Conservation (phyloP, 2,797 vertebrate genomes). For the Channallabes apus region DNA sequence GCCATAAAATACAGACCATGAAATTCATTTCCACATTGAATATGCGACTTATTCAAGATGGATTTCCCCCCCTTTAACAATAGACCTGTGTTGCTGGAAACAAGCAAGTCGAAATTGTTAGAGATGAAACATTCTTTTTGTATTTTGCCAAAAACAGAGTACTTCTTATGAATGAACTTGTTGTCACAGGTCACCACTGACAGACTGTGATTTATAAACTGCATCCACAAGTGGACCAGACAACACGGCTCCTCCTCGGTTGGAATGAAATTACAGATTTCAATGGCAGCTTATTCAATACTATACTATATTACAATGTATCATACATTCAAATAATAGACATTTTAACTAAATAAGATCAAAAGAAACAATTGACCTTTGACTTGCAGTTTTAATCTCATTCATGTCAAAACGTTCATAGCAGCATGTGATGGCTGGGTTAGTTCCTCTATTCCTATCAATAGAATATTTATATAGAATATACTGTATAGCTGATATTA, state of each 20-base stretch:
- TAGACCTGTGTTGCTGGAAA: background rate
- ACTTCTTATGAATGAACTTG: slow-evolving; percentile 16
- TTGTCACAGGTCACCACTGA: slow-evolving; percentile 22
- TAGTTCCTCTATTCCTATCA: background rate
- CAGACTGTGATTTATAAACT: slow-evolving; percentile 20
- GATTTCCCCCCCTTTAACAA: background rate
- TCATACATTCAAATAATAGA: background rate
- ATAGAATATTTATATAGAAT: background rate
- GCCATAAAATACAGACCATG: background rate
- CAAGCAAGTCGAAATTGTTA: background rate
- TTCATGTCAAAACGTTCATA: background rate
- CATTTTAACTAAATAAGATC: background rate
- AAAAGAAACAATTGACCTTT: background rate
- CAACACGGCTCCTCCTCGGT: slow-evolving; percentile 3
- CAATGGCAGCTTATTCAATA: background rate
- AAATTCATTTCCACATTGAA: background rate
- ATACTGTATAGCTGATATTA: background rate
- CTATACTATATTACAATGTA: background rate
- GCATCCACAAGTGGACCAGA: slow-evolving; percentile 33
- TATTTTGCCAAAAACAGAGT: slow-evolving; percentile 18
- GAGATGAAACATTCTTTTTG: background rate
- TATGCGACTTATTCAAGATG: background rate
- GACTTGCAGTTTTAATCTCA: background rate
- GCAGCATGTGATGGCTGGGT: background rate
- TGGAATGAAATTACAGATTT: background rate